phyloP scores from a whole-genome alignment of 2,797 vertebrate species.

The Taeniopygia guttata region DNA sequence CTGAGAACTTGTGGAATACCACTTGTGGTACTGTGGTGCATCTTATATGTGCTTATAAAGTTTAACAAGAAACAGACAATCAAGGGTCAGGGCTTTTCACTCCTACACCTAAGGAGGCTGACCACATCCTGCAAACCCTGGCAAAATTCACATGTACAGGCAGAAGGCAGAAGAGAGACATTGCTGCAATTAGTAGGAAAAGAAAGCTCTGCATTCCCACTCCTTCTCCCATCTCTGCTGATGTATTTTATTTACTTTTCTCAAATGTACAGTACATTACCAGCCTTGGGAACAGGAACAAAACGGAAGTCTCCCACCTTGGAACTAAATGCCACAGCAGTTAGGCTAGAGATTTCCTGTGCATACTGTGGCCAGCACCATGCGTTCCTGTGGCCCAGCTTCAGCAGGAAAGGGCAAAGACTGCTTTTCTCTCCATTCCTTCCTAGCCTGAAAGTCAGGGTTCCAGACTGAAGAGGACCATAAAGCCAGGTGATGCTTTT shows the following conservation, averaged over 20 bases:
- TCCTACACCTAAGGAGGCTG: not conserved
- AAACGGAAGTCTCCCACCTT: not conserved
- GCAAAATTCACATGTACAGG: not conserved
- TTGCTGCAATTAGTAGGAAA: not conserved
- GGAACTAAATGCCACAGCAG: not conserved
- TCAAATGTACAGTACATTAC: not conserved
- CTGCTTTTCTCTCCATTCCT: not conserved
- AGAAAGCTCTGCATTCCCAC: not conserved
- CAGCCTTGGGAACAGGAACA: not conserved
- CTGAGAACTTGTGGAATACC: not conserved
- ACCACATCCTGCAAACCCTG: not conserved
- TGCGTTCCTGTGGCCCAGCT: not conserved
- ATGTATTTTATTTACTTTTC: not conserved
- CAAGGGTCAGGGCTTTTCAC: not conserved
- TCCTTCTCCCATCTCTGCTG: not conserved
- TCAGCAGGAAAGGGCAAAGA: not conserved
- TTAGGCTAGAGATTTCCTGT: not conserved
- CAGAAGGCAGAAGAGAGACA: not conserved
- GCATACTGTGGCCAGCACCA: not conserved
- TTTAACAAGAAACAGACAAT: not conserved
- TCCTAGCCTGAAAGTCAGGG: not conserved
- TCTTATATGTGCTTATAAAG: not conserved
- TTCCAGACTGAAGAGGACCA: not conserved
- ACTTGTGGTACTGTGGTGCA: not conserved
- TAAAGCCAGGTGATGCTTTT: not conserved